phyloP scores from a whole-genome alignment of 2,888 invertebrate genomes.

The Hydroisotoma schaefferi region DNA sequence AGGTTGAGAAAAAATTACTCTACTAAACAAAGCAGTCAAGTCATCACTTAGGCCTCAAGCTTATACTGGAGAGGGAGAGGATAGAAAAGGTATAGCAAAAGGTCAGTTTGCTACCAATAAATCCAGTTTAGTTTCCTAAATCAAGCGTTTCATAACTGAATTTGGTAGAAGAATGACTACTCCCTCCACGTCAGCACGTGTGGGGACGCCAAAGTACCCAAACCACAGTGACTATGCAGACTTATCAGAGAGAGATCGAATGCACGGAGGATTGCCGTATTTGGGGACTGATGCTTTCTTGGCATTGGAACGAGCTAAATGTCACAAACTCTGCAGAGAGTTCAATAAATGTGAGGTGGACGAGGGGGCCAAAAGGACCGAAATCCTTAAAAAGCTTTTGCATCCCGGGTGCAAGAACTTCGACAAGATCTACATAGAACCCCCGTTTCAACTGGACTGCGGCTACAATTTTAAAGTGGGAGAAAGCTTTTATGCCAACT shows the following conservation, averaged over 20 bases:
- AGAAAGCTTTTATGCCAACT: slow-evolving; percentile 35
- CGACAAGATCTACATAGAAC: slow-evolving; percentile 30
- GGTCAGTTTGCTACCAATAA: too few relatives aligned
- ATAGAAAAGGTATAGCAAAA: too few relatives aligned
- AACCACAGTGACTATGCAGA: slow-evolving; percentile 23
- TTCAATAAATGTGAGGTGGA: slow-evolving; percentile 20
- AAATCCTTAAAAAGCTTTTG: slow-evolving; percentile 23
- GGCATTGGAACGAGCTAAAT: background rate
- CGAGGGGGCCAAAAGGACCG: slow-evolving; percentile 14
- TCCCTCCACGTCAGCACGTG: background rate
- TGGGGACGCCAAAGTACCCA: background rate
- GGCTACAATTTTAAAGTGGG: slow-evolving; percentile 40
- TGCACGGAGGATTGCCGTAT: slow-evolving; percentile 38
- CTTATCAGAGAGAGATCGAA: slow-evolving; percentile 41
- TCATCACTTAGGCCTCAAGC: too few relatives aligned
- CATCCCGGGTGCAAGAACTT: slow-evolving; percentile 23
- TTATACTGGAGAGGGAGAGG: too few relatives aligned
- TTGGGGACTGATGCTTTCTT: background rate
- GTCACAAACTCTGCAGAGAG: slow-evolving; percentile 12
- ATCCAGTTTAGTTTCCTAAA: background rate
- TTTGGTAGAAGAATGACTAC: background rate
- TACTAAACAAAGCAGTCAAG: too few relatives aligned
- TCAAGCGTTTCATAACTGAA: background rate
- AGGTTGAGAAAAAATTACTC: too few relatives aligned
- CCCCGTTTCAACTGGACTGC: slow-evolving; percentile 39